Evolutionary conservation across 1,140 invertebrate genomes (phyloP).

Genomic region (Bacillus rossius): DNA sequence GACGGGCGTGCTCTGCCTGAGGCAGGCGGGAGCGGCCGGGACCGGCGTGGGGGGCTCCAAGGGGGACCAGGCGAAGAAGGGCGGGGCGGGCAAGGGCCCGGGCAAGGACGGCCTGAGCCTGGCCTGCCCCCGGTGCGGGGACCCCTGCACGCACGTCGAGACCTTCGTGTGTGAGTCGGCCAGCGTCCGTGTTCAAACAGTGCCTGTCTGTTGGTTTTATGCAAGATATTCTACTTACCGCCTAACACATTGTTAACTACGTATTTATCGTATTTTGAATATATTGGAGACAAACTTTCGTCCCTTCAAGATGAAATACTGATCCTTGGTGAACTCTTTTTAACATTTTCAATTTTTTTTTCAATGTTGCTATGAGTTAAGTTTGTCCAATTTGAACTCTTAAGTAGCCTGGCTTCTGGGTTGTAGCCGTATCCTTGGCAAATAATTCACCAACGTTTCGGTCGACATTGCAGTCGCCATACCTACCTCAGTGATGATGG

Average conservation of each 20-base stretch:
- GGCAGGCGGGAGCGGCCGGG: neutral
- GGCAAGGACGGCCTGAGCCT: slow-evolving; percentile 51
- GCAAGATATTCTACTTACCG: neutral
- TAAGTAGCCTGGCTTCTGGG: too few relatives aligned
- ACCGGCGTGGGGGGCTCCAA: neutral
- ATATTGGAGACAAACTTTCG: too few relatives aligned
- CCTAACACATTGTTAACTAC: too few relatives aligned
- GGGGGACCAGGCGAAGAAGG: slow-evolving; percentile 19
- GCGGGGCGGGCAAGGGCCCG: slow-evolving; percentile 23
- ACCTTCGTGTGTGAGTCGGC: slow-evolving; percentile 90
- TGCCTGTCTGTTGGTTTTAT: neutral
- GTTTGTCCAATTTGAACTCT: too few relatives aligned
- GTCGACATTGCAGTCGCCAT: too few relatives aligned
- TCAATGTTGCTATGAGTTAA: neutral
- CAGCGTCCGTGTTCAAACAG: slow-evolving; percentile 3
- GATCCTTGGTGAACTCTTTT: too few relatives aligned
- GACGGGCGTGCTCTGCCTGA: neutral
- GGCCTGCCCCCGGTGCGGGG: slow-evolving; percentile 91
- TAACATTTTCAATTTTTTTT: too few relatives aligned
- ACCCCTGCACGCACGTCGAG: slow-evolving; percentile 93
- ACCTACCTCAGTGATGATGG: too few relatives aligned
- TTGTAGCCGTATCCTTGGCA: too few relatives aligned
- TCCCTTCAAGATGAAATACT: too few relatives aligned
- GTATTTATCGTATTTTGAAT: too few relatives aligned
- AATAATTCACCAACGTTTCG: too few relatives aligned